A percentile compares a stretch with the other conserved stretches of the same genome.
Conservation (phyloP, 2,797 vertebrate genomes). For the Neoniphon sammara region DNA sequence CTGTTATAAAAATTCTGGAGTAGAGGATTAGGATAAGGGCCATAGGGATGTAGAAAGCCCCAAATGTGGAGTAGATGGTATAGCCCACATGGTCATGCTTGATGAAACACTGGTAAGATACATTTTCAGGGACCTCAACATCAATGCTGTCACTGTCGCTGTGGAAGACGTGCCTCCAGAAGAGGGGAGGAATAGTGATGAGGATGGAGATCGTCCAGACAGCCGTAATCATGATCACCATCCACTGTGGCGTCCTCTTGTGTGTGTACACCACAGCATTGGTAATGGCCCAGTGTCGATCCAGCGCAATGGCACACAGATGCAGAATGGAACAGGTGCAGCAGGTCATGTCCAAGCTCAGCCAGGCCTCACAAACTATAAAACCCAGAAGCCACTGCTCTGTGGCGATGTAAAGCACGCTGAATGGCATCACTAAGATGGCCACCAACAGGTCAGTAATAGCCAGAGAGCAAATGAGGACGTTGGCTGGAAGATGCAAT, state of each 20-base stretch:
- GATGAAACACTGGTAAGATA: constrained; percentile 71
- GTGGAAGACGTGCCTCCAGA: constrained; percentile 78
- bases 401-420: constrained; percentile 84
- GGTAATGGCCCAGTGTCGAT: constrained; percentile 88
- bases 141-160: constrained; percentile 56
- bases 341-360: constrained; percentile 85
- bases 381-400: constrained; percentile 83
- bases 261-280: constrained; percentile 83
- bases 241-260: constrained; percentile 81
- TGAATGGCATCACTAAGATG: constrained; percentile 83
- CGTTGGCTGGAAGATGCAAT: constrained; percentile 82
- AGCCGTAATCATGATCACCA: constrained; percentile 79
- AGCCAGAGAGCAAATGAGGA: constrained; percentile 83
- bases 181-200: constrained; percentile 86
- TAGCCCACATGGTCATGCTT: constrained; percentile 81
- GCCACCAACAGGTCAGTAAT: constrained; percentile 83
- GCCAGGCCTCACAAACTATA: constrained; percentile 83
- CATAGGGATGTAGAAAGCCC: constrained; percentile 84
- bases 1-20: no score
- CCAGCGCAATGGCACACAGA: constrained; percentile 85
- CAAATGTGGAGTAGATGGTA: constrained; percentile 81
- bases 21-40: constrained; percentile 77
- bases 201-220: constrained; percentile 85
- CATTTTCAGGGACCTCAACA: constrained; percentile 11
- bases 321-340: constrained; percentile 86